Base-by-base conservation (phyloP, 2,888 invertebrate genomes). In the Leucania comma region DNA sequence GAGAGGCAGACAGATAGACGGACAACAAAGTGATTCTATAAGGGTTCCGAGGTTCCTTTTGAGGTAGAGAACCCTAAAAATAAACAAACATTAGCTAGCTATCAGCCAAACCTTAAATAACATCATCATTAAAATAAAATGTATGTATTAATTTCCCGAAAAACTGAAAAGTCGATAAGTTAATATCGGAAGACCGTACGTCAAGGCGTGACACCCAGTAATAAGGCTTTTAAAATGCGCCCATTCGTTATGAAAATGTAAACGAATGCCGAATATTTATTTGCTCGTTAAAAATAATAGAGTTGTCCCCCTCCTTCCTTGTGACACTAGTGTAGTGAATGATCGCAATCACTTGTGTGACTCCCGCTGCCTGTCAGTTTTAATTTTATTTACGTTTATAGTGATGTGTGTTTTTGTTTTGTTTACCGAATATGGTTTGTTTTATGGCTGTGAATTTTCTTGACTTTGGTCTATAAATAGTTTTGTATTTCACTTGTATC, bases 191-290 rank as follows among this genome's bases (percentile, higher is more conserved):
- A 78, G 73, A 72, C 84, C 78, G 88, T 91, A 87, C 86, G 89
- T 90, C 90, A 87, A 82, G 75, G 74, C 73, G 77, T 87, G 90
- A 89, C 92, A 89, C 77, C 75, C 86, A 78, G 90, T 92, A 93
- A 93, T 93, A 90, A 92, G 91, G 85, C 91, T 90, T 90, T 93
- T 92, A 89, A 93, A 92, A 93, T 93, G 89, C 92, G 83, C 78
- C 89, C 89, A 90, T 91, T 87, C 88, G 89, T 90, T 89, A 90
- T 90, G 87, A 84, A 86, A 90, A 92, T 89, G 89, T 88, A 90
- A 90, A 90, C 90, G 89, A 87, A 87, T 76, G 51, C 80, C 87
- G 89, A 88, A 89, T 89, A 88, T 91, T 90, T 92, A 90, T 91
- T 89, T 87, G 85, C 72, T 85, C 88, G 85, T 88, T 90, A 88